These are phyloP conservation scores for Orthosia cruda DNA, from an alignment of 2,888 invertebrate genomes.

Conservation along the genomic window DNA sequence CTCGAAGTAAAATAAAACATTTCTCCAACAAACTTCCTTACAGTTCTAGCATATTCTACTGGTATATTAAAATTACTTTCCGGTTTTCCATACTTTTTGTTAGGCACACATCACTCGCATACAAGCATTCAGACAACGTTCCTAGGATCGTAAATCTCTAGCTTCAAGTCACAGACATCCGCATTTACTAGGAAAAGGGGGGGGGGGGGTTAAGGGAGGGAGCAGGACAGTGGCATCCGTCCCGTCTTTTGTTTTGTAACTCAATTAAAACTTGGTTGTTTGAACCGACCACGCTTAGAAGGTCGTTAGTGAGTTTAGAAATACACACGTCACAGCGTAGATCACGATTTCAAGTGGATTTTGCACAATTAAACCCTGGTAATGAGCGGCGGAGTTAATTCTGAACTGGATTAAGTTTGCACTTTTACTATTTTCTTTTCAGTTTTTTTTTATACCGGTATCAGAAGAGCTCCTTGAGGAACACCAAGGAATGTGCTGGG, in stretches of 20 bases:
- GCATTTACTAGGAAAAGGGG: constrained; percentile 61
- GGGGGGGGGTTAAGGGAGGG: constrained; percentile 44
- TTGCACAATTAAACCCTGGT: constrained; percentile 55
- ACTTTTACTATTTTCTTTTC: constrained; percentile 1
- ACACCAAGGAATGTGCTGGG: neutral
- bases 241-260: constrained; percentile 84
- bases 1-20: constrained; percentile 31
- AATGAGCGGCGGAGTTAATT: constrained; percentile 22
- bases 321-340: constrained; percentile 65
- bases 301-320: constrained; percentile 74
- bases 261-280: constrained; percentile 84
- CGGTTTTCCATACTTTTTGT: constrained; percentile 62
- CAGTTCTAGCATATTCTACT: constrained; percentile 39
- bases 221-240: constrained; percentile 66
- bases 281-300: constrained; percentile 73
- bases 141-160: constrained; percentile 67
- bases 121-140: constrained; percentile 61
- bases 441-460: neutral
- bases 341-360: constrained; percentile 63
- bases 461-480: constrained; percentile 13
- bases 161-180: constrained; percentile 69
- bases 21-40: constrained; percentile 17
- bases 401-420: neutral
- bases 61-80: constrained; percentile 60
- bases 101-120: constrained; percentile 60